Base-by-base conservation (phyloP, 2,113 vertebrate genomes). In the Scalopus aquaticus region DNA sequence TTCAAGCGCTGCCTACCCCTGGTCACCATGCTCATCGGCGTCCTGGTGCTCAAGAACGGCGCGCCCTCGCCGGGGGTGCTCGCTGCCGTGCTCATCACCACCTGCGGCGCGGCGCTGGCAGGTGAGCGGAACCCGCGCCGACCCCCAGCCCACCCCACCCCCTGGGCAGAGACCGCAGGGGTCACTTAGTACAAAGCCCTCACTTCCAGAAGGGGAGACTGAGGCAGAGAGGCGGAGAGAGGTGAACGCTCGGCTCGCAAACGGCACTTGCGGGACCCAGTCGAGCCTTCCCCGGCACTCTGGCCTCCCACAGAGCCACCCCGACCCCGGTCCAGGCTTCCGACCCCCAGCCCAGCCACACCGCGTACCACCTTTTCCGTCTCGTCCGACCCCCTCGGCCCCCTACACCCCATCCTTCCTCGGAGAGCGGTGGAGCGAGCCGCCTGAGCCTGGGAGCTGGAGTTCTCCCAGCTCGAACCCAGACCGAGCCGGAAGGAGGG, bases 1-100 rank as follows among this genome's bases (percentile, higher is more conserved):
- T 99, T 99, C 98, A 99, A 99, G 96, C 99, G 99, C 96, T 99
- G 99, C 98, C 98, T 99, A 96, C 99, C 99, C 58, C 98, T 99
- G 97, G 99, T 99, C 98, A 99, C 99, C 17, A 98, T 99, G 89
- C 97, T 98, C 94, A 99, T 99, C 90, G 99, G 99, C 3, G 99
- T 99, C 69, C 98, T 99, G 73, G 98, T 99, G 85, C 98, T 99
- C 95, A 98, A 98, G 97, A 99, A 99, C 95, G 99, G 99, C 69
- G 92, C 98, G 72, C 99, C 99, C 49, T 99, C 99, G 10, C 32
- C 98, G 0, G 99, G 99, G 73, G 99, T 99, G 84, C 97, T 99
- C 22, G 93, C 96, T 1, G 99, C 99, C 16, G 99, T 99, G 69
- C 86, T 99, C 96, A 99, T 99, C 98, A 99, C 99, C 97, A 99